A percentile compares a stretch with the other conserved stretches of the same genome.
Evolutionary conservation across 2,888 invertebrate species (phyloP).

Genomic region (Allygus modestus): DNA sequence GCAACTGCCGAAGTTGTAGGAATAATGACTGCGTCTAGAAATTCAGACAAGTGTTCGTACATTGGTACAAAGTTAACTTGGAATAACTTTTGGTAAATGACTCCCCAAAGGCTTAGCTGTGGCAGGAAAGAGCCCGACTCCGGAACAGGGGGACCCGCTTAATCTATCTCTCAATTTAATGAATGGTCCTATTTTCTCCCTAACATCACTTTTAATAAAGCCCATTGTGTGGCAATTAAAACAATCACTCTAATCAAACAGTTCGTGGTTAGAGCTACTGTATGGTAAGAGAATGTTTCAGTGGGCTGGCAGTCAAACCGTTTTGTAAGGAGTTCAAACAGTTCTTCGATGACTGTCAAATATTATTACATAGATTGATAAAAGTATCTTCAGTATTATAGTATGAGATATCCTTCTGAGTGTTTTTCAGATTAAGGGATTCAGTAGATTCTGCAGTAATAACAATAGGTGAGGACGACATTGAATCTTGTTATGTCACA

Average conservation of each 20-base stretch:
- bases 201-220: slow-evolving; percentile 7
- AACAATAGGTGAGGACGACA: too few species aligned
- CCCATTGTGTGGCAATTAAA: slow-evolving; percentile 2
- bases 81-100: neutral
- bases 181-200: neutral
- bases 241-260: neutral
- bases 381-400: too few species aligned
- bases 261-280: neutral
- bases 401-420: too few species aligned
- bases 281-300: too few species aligned
- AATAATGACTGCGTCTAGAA: slow-evolving; percentile 25
- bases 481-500: too few species aligned
- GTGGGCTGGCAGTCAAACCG: too few species aligned
- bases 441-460: too few species aligned
- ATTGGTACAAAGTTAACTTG: neutral
- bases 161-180: slow-evolving; percentile 28
- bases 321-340: too few species aligned
- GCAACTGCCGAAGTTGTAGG: slow-evolving; percentile 22
- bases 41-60: slow-evolving; percentile 1
- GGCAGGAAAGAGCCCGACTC: neutral
- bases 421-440: too few species aligned
- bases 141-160: neutral
- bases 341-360: too few species aligned
- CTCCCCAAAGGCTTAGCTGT: neutral
- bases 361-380: too few species aligned